Percentiles rank a stretch among this genome's conserved stretches.
Evolutionary conservation across 2,113 vertebrate species (phyloP).

Genomic region (Microtus pennsylvanicus): DNA sequence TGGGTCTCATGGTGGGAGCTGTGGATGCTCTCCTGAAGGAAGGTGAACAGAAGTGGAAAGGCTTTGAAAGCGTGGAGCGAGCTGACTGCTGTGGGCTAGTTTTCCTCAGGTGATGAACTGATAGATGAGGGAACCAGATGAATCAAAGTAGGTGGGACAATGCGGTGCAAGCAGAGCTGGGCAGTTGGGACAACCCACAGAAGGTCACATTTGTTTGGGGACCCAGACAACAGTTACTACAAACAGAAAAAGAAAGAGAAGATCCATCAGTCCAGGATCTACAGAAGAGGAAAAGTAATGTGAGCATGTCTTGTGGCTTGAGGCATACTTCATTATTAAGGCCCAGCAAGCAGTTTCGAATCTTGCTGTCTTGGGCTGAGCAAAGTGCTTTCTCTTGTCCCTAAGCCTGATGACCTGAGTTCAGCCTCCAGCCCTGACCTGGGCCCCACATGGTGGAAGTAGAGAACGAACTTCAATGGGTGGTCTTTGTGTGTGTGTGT

Average conservation of each 20-base stretch:
- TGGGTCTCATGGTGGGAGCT: background rate
- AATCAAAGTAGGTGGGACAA: background rate
- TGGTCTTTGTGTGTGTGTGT: too few species aligned
- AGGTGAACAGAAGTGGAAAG: background rate
- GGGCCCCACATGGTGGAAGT: background rate
- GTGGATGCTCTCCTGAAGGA: background rate
- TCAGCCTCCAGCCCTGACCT: background rate
- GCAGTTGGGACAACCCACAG: background rate
- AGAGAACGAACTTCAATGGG: background rate
- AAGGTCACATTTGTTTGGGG: background rate
- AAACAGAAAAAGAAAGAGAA: background rate
- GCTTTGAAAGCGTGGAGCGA: background rate
- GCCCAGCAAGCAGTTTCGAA: background rate
- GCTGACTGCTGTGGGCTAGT: background rate
- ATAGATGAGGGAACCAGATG: background rate
- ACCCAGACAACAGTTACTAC: background rate
- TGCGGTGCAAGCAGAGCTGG: too few species aligned
- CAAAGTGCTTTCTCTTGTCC: background rate
- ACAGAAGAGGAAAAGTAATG: background rate
- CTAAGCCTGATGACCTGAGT: background rate
- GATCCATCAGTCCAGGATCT: background rate
- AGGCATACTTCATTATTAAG: background rate
- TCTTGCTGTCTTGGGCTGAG: background rate
- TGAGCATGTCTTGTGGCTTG: background rate
- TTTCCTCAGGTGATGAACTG: background rate